Conservation (phyloP, 2,797 vertebrate genomes). For the Sebastes steindachneri region DNA sequence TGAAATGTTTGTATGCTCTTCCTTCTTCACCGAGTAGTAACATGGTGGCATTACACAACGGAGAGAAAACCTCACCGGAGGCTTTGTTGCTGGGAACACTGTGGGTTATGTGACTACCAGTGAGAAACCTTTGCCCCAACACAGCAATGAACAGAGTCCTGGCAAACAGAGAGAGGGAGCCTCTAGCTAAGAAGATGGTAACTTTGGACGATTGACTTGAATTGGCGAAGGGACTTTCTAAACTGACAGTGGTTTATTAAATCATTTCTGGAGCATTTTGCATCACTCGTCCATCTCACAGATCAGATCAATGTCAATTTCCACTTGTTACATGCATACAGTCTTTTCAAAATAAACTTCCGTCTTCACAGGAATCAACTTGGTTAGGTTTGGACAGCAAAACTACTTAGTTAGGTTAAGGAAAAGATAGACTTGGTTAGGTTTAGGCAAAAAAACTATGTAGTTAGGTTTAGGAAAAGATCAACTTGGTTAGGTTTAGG, state of each 20-base stretch:
- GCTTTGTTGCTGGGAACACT: not conserved
- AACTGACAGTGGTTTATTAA: not conserved
- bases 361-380: no score
- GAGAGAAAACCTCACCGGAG: not conserved
- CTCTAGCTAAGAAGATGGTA: not conserved
- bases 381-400: no score
- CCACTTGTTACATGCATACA: no score
- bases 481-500: no score
- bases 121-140: not conserved
- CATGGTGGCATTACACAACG: not conserved
- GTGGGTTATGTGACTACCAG: not conserved
- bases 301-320: not conserved
- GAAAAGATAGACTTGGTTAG: no score
- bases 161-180: not conserved
- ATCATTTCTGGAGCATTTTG: not conserved
- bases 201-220: not conserved
- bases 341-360: no score
- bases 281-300: not conserved
- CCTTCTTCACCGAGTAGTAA: not conserved
- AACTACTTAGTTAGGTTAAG: fast-evolving
- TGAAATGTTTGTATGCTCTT: not conserved
- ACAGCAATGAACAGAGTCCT: not conserved
- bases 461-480: no score
- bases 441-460: no score
- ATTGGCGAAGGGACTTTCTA: not conserved